Evolutionary conservation across 2,797 vertebrate species (phyloP).

Genomic region (Mycteria americana): DNA sequence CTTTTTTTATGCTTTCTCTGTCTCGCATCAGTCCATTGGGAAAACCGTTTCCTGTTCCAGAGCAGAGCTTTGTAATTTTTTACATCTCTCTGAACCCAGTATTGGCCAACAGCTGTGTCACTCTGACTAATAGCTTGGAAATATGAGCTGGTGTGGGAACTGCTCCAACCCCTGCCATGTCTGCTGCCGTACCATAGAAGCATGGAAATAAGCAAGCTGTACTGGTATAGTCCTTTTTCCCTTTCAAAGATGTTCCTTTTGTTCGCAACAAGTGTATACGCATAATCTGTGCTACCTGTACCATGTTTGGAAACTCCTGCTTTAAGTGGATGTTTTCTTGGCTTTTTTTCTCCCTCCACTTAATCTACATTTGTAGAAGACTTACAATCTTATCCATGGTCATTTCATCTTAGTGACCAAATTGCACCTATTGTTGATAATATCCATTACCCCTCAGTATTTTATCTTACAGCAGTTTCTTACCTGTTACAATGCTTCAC

Average conservation of each 20-base stretch:
- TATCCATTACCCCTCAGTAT: not conserved
- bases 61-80: not conserved
- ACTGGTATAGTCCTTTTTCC: not conserved
- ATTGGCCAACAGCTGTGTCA: not conserved
- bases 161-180: not conserved
- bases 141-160: not conserved
- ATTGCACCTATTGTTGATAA: not conserved
- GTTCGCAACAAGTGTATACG: not conserved
- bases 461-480: not conserved
- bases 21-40: not conserved
- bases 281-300: not conserved
- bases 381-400: not conserved
- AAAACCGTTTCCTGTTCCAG: not conserved
- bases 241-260: not conserved
- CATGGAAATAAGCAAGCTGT: not conserved
- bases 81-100: not conserved
- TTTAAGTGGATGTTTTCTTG: not conserved
- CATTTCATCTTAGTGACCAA: not conserved
- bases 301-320: not conserved
- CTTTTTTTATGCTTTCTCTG: not conserved
- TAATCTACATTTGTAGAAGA: not conserved
- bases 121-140: not conserved
- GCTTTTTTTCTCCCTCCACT: not conserved
- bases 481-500: not conserved
- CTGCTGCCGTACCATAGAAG: not conserved